A percentile compares a stretch with the other conserved stretches of the same genome.
Evolutionary conservation across 2,797 vertebrate genomes (phyloP).

Genomic region (Sandelia bainsii): DNA sequence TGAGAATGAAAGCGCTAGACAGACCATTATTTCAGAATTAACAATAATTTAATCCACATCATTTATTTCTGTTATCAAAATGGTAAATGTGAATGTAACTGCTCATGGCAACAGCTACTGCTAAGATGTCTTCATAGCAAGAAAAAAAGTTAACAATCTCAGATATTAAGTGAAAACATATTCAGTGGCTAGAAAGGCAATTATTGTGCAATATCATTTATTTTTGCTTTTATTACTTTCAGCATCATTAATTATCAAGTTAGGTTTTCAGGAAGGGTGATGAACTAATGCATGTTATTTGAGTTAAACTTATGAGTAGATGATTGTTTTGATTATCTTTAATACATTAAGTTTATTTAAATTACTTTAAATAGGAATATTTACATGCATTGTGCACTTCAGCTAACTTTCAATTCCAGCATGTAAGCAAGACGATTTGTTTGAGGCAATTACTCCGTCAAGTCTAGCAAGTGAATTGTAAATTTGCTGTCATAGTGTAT

Average conservation of each 20-base stretch:
- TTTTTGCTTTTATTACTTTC: background rate
- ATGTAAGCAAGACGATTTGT: background rate
- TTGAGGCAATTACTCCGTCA: background rate
- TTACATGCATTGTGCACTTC: background rate
- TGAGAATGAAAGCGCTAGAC: background rate
- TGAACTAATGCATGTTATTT: too few relatives aligned
- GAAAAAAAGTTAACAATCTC: background rate
- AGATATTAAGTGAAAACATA: background rate
- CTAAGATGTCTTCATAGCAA: background rate
- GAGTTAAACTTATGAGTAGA: background rate
- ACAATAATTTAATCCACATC: constrained; percentile 4
- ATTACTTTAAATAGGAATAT: background rate
- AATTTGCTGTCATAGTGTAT: background rate
- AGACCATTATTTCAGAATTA: background rate
- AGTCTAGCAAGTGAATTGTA: background rate
- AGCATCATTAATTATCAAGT: background rate
- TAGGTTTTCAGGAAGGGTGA: background rate
- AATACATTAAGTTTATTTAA: background rate
- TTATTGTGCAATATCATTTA: background rate
- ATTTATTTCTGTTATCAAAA: background rate
- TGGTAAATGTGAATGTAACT: background rate
- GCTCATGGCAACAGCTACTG: background rate
- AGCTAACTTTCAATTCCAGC: background rate
- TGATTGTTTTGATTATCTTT: background rate
- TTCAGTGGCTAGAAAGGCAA: background rate